These are phyloP conservation scores for Eristalinus sepulchralis DNA, from an alignment of 2,888 invertebrate species.

Conservation along the genomic window DNA sequence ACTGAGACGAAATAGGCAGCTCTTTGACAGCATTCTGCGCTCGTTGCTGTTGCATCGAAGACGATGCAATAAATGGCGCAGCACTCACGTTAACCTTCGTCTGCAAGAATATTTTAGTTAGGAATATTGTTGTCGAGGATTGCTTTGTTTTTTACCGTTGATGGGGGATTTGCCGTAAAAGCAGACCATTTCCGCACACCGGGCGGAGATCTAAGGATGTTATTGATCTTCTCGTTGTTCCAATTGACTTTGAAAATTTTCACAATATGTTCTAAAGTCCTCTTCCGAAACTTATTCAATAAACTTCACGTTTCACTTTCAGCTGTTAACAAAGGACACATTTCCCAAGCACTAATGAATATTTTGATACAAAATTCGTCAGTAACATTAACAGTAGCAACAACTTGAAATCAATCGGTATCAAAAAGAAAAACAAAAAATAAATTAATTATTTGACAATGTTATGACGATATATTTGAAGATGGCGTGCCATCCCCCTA, in stretches of 20 bases:
- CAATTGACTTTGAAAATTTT: constrained; percentile 78
- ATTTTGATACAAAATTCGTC: no score
- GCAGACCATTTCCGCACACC: constrained; percentile 79
- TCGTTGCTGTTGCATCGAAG: constrained; percentile 41
- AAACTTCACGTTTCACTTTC: no score
- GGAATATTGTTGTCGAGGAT: not conserved
- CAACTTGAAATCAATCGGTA: no score
- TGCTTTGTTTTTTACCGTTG: constrained; percentile 74
- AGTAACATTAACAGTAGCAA: no score
- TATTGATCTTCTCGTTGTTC: constrained; percentile 78
- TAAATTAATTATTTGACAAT: no score
- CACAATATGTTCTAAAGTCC: no score
- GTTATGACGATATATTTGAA: no score
- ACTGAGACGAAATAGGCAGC: constrained; percentile 69
- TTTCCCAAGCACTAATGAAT: no score
- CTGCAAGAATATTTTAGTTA: constrained; percentile 44
- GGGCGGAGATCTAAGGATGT: constrained; percentile 77
- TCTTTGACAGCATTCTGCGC: constrained; percentile 72
- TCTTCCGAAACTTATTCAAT: no score
- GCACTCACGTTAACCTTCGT: constrained; percentile 76
- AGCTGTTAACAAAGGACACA: no score
- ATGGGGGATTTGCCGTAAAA: constrained; percentile 78
- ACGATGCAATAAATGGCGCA: constrained; percentile 73
- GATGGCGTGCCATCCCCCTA: no score
- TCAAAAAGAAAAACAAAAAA: no score